Conservation (phyloP, 37 sponge, comb jelly and placozoan genomes). For the Tethya wilhelma region DNA sequence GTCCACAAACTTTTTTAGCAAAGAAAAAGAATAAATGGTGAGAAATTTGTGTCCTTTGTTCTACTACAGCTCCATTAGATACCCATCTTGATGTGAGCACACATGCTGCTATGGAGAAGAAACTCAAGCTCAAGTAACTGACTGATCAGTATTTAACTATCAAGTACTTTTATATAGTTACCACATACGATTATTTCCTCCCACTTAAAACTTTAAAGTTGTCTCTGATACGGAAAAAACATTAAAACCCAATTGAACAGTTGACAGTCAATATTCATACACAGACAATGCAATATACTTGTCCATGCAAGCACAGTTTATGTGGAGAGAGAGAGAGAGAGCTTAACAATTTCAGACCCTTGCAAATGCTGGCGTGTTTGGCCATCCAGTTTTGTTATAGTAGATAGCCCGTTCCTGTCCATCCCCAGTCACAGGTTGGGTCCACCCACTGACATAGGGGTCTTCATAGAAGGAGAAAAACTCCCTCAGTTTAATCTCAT, state of each 20-base stretch:
- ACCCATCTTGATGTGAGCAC: constrained; percentile 1
- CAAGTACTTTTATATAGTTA: not conserved
- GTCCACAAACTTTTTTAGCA: not conserved
- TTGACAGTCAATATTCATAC: too few species aligned
- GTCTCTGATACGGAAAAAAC: too few species aligned
- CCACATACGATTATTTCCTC: not conserved
- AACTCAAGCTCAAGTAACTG: constrained; percentile 15
- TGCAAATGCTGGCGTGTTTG: constrained; percentile 62
- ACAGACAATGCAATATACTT: too few species aligned
- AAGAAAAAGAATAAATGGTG: not conserved
- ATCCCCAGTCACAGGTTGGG: constrained; percentile 57
- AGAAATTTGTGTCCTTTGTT: not conserved
- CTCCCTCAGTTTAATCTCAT: constrained; percentile 28
- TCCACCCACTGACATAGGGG: constrained; percentile 78
- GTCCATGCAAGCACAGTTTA: too few species aligned
- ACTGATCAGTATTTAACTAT: not conserved
- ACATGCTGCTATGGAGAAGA: constrained; percentile 50
- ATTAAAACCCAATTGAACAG: too few species aligned
- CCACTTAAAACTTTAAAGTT: too few species aligned
- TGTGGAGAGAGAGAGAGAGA: too few species aligned
- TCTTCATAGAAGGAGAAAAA: constrained; percentile 76
- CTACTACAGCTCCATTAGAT: constrained; percentile 26
- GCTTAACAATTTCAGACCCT: constrained; percentile 1
- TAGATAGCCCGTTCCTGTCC: constrained; percentile 61
- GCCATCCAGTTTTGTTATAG: constrained; percentile 62